Conservation (phyloP, 2,888 invertebrate species). For the Cheilosia impressa region DNA sequence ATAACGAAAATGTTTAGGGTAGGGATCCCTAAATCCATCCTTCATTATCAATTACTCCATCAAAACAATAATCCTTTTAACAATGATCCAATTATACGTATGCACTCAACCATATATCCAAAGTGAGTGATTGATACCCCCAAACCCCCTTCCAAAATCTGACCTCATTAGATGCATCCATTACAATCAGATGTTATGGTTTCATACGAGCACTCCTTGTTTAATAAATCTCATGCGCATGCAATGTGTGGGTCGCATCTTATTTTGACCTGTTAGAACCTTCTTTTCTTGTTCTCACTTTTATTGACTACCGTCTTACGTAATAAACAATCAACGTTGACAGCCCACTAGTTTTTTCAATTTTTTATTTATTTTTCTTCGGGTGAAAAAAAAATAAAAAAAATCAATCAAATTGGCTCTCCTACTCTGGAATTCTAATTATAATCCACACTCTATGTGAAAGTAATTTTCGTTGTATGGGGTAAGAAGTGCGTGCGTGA, state of each 20-base stretch:
- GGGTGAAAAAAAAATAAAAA: not conserved
- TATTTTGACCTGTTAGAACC: slow-evolving; percentile 16
- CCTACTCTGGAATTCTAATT: slow-evolving; percentile 35
- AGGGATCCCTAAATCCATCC: too few relatives aligned
- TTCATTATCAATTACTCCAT: not conserved
- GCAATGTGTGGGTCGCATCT: slow-evolving; percentile 19
- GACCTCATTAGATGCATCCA: slow-evolving; percentile 55
- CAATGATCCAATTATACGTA: slow-evolving; percentile 11
- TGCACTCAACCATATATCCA: not conserved
- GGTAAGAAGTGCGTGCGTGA: slow-evolving; percentile 41
- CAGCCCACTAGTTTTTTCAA: slow-evolving; percentile 33
- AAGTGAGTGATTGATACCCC: slow-evolving; percentile 41
- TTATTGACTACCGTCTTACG: slow-evolving; percentile 38
- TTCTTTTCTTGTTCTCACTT: not conserved
- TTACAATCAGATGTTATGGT: slow-evolving; percentile 39
- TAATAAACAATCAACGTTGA: slow-evolving; percentile 43
- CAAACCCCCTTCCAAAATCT: slow-evolving; percentile 25
- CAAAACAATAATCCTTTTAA: slow-evolving; percentile 11
- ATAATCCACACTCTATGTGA: slow-evolving; percentile 22
- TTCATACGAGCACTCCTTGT: not conserved
- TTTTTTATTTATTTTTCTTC: slow-evolving; percentile 1
- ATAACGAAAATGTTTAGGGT: too few relatives aligned
- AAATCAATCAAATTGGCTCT: not conserved
- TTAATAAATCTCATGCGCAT: not conserved
- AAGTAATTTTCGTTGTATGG: slow-evolving; percentile 43